Base-by-base conservation (phyloP, 2,113 vertebrate genomes). In the Hydrochoerus hydrochaeris region DNA sequence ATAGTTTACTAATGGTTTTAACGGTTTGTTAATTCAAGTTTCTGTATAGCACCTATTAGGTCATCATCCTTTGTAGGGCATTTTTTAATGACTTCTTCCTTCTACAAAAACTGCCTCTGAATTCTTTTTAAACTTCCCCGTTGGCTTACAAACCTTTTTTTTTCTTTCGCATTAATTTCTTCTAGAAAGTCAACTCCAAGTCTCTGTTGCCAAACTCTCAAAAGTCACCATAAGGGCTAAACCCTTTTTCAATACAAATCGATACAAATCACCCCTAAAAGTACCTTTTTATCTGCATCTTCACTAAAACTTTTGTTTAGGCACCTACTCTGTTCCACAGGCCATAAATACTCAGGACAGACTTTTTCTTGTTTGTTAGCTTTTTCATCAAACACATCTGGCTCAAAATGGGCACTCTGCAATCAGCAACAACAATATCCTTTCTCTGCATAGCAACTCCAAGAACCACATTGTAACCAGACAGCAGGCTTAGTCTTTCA, bases 131-230 rank as follows among this genome's bases (percentile, higher is more conserved):
- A 91, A 85, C 10, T 16, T 85, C 60, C 38, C 26, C 80, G 32
- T 87, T 49, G 75, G 58, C 20, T 87, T 67, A 91, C 1, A 93
- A 84, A 71, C 7, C 19, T 62, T 57, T 38, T 67, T 95, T 92
- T 65, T 93, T 73, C 46, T 80, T 95, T 89, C 57, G 49, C 52
- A 62, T 84, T 73, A 85, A 90, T 92, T 96, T 94, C 58, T 80
- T 57, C 35, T 65, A 88, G 38, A 84, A 96, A 85, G 82, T 71
- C 38, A 93, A 44, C 32, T 54, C 54, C 6, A 96, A 96, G 44
- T 17, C 81, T 80, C 26, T 58, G 80, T 60, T 95, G 80, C 65
- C 86, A 96, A 89, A 17, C 26, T 90, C 28, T 90, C 35, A 89
- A 97, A 97, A 88, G 32, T 52, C 87, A 89, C 22, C 38, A 71